phyloP scores from a whole-genome alignment of 2,888 invertebrate genomes.

The Bedellia somnulentella region DNA sequence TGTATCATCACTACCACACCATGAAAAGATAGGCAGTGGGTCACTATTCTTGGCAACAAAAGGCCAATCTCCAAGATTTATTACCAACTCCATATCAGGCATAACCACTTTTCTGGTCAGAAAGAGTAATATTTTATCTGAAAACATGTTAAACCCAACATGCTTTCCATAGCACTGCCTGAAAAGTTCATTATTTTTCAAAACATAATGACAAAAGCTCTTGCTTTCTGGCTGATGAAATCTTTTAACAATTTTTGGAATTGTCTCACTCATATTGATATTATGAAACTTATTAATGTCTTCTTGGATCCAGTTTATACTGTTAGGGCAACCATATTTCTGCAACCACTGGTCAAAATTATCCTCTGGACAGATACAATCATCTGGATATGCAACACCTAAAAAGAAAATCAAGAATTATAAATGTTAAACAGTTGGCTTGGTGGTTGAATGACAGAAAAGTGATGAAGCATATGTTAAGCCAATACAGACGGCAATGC shows the following conservation, averaged over 20 bases:
- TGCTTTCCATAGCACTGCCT: conserved; percentile 92
- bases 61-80: conserved; percentile 97
- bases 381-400: conserved; percentile 76
- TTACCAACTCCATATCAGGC: conserved; percentile 87
- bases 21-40: conserved; percentile 85
- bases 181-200: conserved; percentile 81
- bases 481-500: too few species aligned
- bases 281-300: conserved; percentile 71
- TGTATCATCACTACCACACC: conserved; percentile 90
- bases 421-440: too few species aligned
- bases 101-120: conserved; percentile 76
- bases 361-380: conserved; percentile 78
- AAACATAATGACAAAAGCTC: conserved; percentile 87
- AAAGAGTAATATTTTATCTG: conserved; percentile 84
- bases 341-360: conserved; percentile 67
- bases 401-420: conserved; percentile 20
- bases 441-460: too few species aligned
- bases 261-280: conserved; percentile 70
- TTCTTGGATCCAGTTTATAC: conserved; percentile 69
- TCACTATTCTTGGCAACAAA: conserved; percentile 62
- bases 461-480: too few species aligned
- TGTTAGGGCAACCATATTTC: conserved; percentile 64
- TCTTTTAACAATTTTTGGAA: conserved; percentile 65
- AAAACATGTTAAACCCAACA: conserved; percentile 94
- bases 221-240: conserved; percentile 79